These are phyloP conservation scores for Chalcosyrphus nemorum DNA, from an alignment of 2,888 invertebrate species.

Conservation along the genomic window DNA sequence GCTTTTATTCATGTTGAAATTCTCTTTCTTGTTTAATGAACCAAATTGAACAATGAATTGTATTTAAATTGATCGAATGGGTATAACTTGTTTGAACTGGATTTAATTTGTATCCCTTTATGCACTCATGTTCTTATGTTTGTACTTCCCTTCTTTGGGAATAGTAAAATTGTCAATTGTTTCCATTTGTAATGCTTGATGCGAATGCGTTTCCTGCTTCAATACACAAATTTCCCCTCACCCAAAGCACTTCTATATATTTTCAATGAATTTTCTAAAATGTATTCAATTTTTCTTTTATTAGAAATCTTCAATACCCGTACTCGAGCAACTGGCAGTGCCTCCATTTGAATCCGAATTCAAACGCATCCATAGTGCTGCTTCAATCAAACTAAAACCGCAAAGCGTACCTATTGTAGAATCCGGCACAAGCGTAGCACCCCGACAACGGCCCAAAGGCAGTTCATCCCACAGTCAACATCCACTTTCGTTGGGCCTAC, in stretches of 20 bases:
- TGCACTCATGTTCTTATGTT: too few species aligned
- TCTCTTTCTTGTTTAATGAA: constrained; percentile 5
- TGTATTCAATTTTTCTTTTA: constrained; percentile 66
- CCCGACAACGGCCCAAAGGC: constrained; percentile 91
- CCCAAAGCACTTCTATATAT: too few species aligned
- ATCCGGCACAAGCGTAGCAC: constrained; percentile 90
- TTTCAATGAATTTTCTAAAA: background rate
- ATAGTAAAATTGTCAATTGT: too few species aligned
- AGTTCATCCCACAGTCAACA: constrained; percentile 81
- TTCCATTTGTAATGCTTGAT: too few species aligned
- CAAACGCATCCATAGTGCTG: constrained; percentile 82
- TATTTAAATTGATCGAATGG: constrained; percentile 33
- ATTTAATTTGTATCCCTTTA: constrained; percentile 37
- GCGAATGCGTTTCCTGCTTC: too few species aligned
- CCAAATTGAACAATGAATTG: constrained; percentile 7
- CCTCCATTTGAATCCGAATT: constrained; percentile 89
- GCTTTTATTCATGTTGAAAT: constrained; percentile 6
- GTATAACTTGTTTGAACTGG: constrained; percentile 6
- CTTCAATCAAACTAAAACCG: constrained; percentile 78
- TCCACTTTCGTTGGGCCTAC: constrained; percentile 83
- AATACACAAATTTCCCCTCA: too few species aligned
- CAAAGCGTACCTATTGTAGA: constrained; percentile 83
- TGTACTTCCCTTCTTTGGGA: too few species aligned
- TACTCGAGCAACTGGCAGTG: constrained; percentile 85
- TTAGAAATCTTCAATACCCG: constrained; percentile 87